Base-by-base conservation (phyloP, 2,888 invertebrate species). In the Drosophila kokeensis region DNA sequence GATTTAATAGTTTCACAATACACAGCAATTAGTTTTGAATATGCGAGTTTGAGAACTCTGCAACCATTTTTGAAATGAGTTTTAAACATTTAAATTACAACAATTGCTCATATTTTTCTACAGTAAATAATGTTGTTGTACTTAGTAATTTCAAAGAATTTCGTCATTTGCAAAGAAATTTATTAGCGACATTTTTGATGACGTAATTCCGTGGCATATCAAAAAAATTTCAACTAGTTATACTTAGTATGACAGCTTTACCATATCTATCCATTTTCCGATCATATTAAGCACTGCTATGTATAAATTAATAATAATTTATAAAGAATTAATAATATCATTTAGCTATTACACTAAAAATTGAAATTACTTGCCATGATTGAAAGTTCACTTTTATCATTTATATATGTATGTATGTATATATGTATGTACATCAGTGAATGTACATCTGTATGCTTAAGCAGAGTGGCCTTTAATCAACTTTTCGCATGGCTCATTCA, bases 401-500 rank as follows among this genome's bases (percentile, higher is more conserved):
- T 11, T 24, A 55, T 27, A 27, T n/a, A 2, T 21, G n/a, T n/a
- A n/a, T n/a, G 2, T n/a, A n/a, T 7, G 2, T 15, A 45, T 15
- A 8, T 21, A 21, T 15, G 15, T 21, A 15, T 15, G 4, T 21
- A 13, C 13, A 13, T 45, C 13, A 21, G 21, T 21, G 13, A 6
- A n/a, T n/a, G 18, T n/a, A 18, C 40, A 40, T 21, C 21, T 21
- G 21, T 42, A 5, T 42, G 21, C 21, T 2, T 42, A 21, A 42
- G 11, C 21, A 42, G 21, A 21, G 13, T 45, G 8, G 18, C 13
- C 30, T 55, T 78, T 64, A 24, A 48, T 34, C n/a, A 48, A 24
- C 32, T 55, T 50, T 77, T 54, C 34, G 66, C 52, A 69, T 69
- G 64, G 54, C 54, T 73, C 67, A 79, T 62, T 65, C 54, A 24